These are phyloP conservation scores for Chrysogorgia sp. DNA, from an alignment of 92 coral and sea anemone genomes.

Conservation along the genomic window DNA sequence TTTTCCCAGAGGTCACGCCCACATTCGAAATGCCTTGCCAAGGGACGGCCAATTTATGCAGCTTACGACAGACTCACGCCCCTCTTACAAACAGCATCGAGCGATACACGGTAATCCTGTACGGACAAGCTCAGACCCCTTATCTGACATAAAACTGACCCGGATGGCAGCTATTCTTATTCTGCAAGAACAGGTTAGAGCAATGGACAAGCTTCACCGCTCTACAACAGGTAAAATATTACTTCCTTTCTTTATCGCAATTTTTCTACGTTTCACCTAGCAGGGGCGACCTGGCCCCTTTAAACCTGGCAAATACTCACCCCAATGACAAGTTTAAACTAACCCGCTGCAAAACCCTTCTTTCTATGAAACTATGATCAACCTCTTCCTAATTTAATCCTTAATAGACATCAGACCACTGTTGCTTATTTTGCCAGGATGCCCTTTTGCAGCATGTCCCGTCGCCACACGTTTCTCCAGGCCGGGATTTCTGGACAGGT, in stretches of 20 bases:
- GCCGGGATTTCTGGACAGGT: conserved; percentile 73
- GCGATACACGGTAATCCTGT: conserved; percentile 60
- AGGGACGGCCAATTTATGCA: conserved; percentile 58
- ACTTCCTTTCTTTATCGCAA: not conserved
- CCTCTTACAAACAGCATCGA: conserved; percentile 57
- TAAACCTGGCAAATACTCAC: conserved; percentile 27
- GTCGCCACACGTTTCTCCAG: conserved; percentile 46
- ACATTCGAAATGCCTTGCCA: conserved; percentile 64
- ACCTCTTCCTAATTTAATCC: too few species aligned
- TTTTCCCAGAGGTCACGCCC: conserved; percentile 60
- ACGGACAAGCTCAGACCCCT: conserved; percentile 64
- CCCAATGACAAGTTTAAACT: conserved; percentile 20
- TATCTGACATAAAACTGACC: conserved; percentile 38
- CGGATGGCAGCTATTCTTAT: conserved; percentile 61
- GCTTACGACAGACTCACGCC: conserved; percentile 58
- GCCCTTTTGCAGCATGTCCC: conserved; percentile 60
- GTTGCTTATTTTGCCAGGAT: conserved; percentile 49
- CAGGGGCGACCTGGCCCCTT: conserved; percentile 26
- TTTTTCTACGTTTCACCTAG: conserved; percentile 27
- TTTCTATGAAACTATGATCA: conserved; percentile 37
- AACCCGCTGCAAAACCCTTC: not conserved
- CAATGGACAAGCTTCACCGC: conserved; percentile 68
- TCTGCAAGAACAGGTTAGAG: conserved; percentile 68
- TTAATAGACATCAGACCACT: conserved; percentile 4
- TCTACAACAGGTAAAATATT: conserved; percentile 59